Conservation (phyloP, 2,113 vertebrate species). For the Narcine bancroftii region DNA sequence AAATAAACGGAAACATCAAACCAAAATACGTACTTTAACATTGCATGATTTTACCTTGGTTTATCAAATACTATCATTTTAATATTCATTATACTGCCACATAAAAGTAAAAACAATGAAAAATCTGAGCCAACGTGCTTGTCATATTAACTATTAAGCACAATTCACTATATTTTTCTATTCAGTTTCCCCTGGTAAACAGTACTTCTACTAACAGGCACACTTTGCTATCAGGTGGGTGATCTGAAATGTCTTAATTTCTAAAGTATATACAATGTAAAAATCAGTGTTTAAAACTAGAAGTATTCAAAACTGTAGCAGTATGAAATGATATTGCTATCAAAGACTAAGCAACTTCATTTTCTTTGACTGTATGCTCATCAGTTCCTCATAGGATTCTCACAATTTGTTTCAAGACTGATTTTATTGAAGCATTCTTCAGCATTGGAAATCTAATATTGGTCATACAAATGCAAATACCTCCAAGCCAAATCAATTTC, state of each 20-base stretch:
- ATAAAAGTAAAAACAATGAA: background rate
- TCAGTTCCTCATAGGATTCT: background rate
- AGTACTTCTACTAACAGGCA: background rate
- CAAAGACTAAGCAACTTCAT: background rate
- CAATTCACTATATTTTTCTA: background rate
- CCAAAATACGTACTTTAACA: background rate
- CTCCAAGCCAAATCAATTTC: background rate
- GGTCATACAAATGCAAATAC: background rate
- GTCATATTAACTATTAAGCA: background rate
- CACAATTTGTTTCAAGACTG: conserved; percentile 1
- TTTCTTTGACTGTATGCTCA: background rate
- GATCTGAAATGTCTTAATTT: background rate
- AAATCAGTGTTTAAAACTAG: background rate
- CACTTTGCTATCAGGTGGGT: background rate
- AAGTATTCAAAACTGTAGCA: background rate
- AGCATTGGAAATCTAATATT: background rate
- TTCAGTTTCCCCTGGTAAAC: background rate
- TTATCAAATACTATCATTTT: background rate
- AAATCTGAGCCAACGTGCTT: background rate
- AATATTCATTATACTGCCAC: background rate
- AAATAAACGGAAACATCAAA: background rate
- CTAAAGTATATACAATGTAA: background rate
- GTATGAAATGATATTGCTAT: background rate
- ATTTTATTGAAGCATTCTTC: background rate
- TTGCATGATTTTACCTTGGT: background rate